Base-by-base conservation (phyloP, 2,888 invertebrate genomes). In the Athetis lepigone region DNA sequence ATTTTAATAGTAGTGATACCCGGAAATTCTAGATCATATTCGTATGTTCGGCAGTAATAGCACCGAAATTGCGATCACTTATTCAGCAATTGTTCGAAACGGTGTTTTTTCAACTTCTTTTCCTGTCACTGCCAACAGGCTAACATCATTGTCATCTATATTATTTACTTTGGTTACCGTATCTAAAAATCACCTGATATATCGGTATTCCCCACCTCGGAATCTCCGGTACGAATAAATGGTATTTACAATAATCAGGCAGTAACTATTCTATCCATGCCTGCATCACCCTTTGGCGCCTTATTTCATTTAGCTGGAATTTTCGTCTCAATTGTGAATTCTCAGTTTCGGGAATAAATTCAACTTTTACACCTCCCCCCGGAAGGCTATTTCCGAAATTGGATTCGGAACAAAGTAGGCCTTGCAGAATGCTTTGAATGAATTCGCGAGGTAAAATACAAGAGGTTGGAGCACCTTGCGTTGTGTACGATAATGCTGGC, bases 331-430 rank as follows among this genome's bases (percentile, higher is more conserved):
- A 62, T 63, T 60, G 62, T 58, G 63, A 72, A 71, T 68, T 74
- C 65, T 66, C 56, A 66, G 63, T 65, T 75, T 77, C 40, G 40
- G 42, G 60, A 60, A 75, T 75, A 70, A 77, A 77, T 74, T 71
- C 61, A 57, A 61, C 76, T 69, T 75, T 77, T 68, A 63, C 42
- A 63, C 60, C 43, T 36, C 19, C 59, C 63, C 55, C 64, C 55
- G 46, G 61, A 47, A 70, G 63, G 58, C 70, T 73, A 75, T 81
- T 80, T 54, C 36, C 52, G 23, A 75, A 82, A 80, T 80, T 81
- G 74, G 77, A 74, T 81, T 70, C 50, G 67, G 72, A 68, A 77
- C 70, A 75, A 70, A 71, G 74, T 77, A 82, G 73, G 69, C 76
- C 58, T 66, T 65, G 40, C 23, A 67, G 49, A 59, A 60, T 51